A percentile compares a stretch with the other conserved stretches of the same genome.
These are phyloP conservation scores for Ailurus styani DNA, from an alignment of 2,113 vertebrate genomes.

Conservation along the genomic window DNA sequence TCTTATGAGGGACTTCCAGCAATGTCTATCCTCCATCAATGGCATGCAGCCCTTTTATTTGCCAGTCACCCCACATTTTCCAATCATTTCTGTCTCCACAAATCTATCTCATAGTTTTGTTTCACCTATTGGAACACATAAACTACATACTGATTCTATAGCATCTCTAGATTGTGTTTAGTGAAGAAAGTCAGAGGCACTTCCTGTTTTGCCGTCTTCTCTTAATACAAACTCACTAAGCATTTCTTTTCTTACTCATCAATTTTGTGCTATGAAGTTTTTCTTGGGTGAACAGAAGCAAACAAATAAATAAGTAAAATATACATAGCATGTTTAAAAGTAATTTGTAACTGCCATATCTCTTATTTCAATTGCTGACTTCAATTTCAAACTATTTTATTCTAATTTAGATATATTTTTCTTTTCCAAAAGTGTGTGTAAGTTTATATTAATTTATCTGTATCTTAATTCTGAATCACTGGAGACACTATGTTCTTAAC, in stretches of 20 bases:
- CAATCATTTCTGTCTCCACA: neutral
- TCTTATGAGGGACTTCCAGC: fast-evolving
- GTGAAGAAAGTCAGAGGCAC: neutral
- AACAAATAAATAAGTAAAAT: neutral
- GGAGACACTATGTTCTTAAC: neutral
- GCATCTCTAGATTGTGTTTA: neutral
- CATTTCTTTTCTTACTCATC: neutral
- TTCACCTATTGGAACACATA: neutral
- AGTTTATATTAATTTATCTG: constrained; percentile 29
- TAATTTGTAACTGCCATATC: neutral
- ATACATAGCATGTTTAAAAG: neutral
- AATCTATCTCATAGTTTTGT: neutral
- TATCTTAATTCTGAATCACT: neutral
- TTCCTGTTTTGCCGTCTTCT: neutral
- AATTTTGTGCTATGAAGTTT: neutral
- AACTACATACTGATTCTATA: neutral
- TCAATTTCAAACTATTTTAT: neutral
- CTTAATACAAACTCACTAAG: neutral
- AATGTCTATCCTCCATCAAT: fast-evolving
- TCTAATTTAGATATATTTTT: neutral
- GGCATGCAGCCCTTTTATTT: neutral
- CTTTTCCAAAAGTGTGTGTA: neutral
- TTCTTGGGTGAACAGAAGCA: neutral
- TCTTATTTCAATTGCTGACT: neutral
- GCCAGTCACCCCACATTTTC: neutral